Evolutionary conservation across 2,888 invertebrate genomes (phyloP), one percentile per base, ranked within the genome.

Genomic region (Ichneumoninae sp.): DNA sequence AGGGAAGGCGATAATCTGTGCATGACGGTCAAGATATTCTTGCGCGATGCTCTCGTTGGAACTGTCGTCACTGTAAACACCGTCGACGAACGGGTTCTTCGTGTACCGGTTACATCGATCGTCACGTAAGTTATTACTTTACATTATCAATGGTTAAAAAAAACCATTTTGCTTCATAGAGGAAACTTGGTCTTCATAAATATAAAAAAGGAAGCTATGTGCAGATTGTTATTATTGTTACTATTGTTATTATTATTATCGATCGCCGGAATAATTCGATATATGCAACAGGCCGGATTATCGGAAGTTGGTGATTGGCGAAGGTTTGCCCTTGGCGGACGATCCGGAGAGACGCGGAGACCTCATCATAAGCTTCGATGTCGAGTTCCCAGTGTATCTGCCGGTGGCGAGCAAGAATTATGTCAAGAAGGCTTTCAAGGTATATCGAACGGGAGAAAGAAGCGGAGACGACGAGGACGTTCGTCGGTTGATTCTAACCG

Each of bases 11-110:
- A 96, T 88, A 95, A 98, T 93, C 94, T 98, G 52, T 91, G 96
- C 8, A 96, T 96, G 92, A 94, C 94, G 0, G 94, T 95, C 71
- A 93, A 94, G 4, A 95, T 98, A 66, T 95, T 95, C 75, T 93
- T 98, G 69, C 94, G 96, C 88, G 96, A 97, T 91, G 97, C 97
- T 0, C 93, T 98, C 44, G 95, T 96, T 57, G 98, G 97, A 0
- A 95, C 96, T 10, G 95, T 95, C 47, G 94, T 97, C 50, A 95
- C 94, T 6, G 94, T 98, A 0, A 94, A 94, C 65, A 97, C 97
- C 0, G 93, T 98, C 83, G 97, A 98, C 90, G 95, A 95, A 1
- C 95, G 97, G 86, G 94, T 94, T 74, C 92, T 98, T 60, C 95
- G 96, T 86, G 94, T 97, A 54, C 96, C 96, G 75, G 95, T 97